Percentiles rank a stretch among this genome's conserved stretches.
These are phyloP conservation scores for Balaenoptera acutorostrata DNA, from an alignment of 2,113 vertebrate genomes.

Conservation along the genomic window DNA sequence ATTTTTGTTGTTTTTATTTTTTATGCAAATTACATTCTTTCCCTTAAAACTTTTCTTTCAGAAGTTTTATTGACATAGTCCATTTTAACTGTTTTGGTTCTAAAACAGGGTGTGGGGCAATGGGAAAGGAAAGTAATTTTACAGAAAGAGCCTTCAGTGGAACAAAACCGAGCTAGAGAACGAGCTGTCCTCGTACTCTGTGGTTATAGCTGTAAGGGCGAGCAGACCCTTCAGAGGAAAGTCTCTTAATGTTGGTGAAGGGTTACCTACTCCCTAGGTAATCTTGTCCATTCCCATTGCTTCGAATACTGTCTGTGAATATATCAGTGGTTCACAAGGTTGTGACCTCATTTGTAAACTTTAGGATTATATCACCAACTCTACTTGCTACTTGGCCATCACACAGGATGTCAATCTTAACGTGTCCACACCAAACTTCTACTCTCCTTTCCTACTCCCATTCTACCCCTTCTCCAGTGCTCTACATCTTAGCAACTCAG, in stretches of 20 bases:
- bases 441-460: background rate
- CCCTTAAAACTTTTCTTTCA: background rate
- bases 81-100: background rate
- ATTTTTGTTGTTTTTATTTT: conserved; percentile 2
- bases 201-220: background rate
- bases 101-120: background rate
- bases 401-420: background rate
- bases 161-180: background rate
- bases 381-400: background rate
- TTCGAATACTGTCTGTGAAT: background rate
- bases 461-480: background rate
- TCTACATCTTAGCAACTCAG: background rate
- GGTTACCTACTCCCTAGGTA: background rate
- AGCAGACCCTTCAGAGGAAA: background rate
- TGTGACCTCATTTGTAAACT: background rate
- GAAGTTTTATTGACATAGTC: background rate
- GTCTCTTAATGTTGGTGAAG: background rate
- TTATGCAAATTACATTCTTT: background rate
- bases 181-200: rapidly evolving
- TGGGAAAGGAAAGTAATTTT: background rate
- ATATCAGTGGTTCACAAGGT: background rate
- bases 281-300: too few relatives aligned
- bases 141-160: background rate
- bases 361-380: background rate
- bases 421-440: background rate